Evolutionary conservation across 1,140 invertebrate genomes (phyloP).

Genomic region (Zaprionus inermis): DNA sequence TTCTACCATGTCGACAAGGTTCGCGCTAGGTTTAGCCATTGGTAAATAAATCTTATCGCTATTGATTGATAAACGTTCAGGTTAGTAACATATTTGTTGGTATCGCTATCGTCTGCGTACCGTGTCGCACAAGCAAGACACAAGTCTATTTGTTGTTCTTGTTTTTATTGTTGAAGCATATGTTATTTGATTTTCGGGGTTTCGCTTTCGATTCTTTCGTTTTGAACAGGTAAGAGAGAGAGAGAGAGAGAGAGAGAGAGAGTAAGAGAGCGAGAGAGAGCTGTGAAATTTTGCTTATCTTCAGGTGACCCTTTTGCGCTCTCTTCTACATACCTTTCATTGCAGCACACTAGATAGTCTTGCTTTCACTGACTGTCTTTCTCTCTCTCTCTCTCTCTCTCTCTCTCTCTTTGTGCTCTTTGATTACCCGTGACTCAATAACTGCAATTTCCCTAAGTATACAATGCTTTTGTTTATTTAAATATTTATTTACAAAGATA

Average conservation of each 20-base stretch:
- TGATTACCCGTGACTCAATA: neutral
- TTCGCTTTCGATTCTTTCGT: neutral
- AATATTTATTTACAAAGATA: too few species aligned
- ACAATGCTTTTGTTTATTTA: too few species aligned
- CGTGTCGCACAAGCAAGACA: constrained; percentile 5
- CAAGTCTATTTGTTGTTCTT: constrained; percentile 43
- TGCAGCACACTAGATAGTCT: neutral
- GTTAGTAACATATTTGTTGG: too few species aligned
- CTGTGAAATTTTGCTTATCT: neutral
- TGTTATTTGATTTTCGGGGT: constrained; percentile 24
- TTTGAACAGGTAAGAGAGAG: constrained; percentile 17
- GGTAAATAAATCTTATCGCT: constrained; percentile 63
- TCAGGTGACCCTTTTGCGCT: neutral
- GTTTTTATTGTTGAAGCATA: constrained; percentile 36
- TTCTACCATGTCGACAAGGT: constrained; percentile 42
- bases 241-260: neutral
- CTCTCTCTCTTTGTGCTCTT: too few species aligned
- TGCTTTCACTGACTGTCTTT: neutral
- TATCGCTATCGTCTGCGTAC: constrained; percentile 24
- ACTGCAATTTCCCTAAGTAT: too few species aligned
- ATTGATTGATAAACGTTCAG: constrained; percentile 57
- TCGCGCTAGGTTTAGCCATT: constrained; percentile 46
- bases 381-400: neutral
- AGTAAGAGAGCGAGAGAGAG: too few species aligned
- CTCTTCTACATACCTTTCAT: neutral